Percentiles rank a stretch among this genome's conserved stretches.
Conservation (phyloP, 2,797 vertebrate genomes). For the Xerus rutilus region DNA sequence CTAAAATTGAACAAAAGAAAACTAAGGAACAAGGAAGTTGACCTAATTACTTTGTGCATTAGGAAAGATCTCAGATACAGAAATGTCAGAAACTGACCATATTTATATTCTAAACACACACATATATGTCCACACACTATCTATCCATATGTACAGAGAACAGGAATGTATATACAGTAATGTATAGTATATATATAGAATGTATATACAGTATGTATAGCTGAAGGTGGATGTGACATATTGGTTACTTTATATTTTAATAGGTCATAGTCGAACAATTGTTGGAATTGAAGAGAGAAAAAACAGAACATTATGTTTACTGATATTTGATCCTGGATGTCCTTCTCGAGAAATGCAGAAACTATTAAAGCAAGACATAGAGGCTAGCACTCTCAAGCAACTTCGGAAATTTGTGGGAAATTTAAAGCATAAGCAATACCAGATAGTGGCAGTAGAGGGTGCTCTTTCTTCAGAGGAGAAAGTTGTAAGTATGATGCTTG, state of each 20-base stretch:
- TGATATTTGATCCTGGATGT: slow-evolving; percentile 94
- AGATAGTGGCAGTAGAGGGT: slow-evolving; percentile 93
- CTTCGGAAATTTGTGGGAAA: slow-evolving; percentile 90
- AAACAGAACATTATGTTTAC: slow-evolving; percentile 92
- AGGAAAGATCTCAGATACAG: background rate
- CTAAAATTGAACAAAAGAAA: slow-evolving; percentile 30
- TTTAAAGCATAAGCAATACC: slow-evolving; percentile 96
- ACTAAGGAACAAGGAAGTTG: background rate
- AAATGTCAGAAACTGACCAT: background rate
- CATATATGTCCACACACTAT: background rate
- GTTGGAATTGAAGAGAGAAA: slow-evolving; percentile 95
- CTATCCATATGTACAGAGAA: background rate
- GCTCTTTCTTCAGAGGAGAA: slow-evolving; percentile 92
- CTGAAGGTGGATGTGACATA: background rate
- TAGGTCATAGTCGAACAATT: slow-evolving; percentile 95
- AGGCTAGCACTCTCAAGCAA: slow-evolving; percentile 85
- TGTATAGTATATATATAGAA: background rate
- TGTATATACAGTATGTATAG: background rate
- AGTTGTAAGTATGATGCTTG: slow-evolving; percentile 88
- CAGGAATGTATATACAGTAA: background rate
- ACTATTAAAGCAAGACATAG: slow-evolving; percentile 88
- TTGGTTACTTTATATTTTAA: slow-evolving; percentile 54
- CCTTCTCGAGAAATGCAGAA: slow-evolving; percentile 91
- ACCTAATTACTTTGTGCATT: background rate
- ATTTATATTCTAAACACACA: background rate